These are phyloP conservation scores for Meloidogyne exigua DNA, from an alignment of 1,140 invertebrate species.

Conservation along the genomic window DNA sequence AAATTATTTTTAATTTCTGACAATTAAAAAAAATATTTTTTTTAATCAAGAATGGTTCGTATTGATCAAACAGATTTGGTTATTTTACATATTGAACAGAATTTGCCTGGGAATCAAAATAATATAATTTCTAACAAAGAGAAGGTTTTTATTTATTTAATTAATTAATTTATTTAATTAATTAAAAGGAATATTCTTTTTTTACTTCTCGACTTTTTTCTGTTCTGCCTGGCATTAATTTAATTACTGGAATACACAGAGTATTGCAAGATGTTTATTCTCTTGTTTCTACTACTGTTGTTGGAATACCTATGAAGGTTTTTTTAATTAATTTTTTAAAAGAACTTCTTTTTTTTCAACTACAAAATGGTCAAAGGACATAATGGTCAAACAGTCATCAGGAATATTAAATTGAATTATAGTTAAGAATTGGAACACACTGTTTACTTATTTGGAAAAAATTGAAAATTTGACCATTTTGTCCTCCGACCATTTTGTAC, in stretches of 20 bases:
- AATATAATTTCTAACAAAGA: constrained; percentile 12
- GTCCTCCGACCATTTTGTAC: too few species aligned
- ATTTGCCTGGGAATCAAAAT: constrained; percentile 24
- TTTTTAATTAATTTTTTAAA: not conserved
- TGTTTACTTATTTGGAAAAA: too few species aligned
- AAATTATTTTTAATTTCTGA: too few species aligned
- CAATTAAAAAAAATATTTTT: too few species aligned
- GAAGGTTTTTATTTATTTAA: constrained; percentile 17
- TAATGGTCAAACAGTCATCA: too few species aligned
- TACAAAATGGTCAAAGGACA: too few species aligned
- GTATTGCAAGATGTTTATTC: constrained; percentile 47
- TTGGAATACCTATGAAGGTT: constrained; percentile 54
- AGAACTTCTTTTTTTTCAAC: not conserved
- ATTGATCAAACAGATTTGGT: constrained; percentile 36
- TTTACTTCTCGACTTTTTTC: constrained; percentile 29
- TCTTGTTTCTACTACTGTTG: constrained; percentile 52
- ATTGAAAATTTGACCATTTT: too few species aligned
- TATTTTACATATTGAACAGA: constrained; percentile 36
- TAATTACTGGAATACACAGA: constrained; percentile 38
- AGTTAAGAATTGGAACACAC: too few species aligned
- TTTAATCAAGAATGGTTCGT: constrained; percentile 10
- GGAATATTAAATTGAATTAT: too few species aligned
- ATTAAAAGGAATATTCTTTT: constrained; percentile 24
- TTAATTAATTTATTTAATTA: constrained; percentile 15
- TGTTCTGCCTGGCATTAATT: constrained; percentile 27